A percentile compares a stretch with the other conserved stretches of the same genome.
Conservation (phyloP, 2,113 vertebrate species). For the Macrotus californicus region DNA sequence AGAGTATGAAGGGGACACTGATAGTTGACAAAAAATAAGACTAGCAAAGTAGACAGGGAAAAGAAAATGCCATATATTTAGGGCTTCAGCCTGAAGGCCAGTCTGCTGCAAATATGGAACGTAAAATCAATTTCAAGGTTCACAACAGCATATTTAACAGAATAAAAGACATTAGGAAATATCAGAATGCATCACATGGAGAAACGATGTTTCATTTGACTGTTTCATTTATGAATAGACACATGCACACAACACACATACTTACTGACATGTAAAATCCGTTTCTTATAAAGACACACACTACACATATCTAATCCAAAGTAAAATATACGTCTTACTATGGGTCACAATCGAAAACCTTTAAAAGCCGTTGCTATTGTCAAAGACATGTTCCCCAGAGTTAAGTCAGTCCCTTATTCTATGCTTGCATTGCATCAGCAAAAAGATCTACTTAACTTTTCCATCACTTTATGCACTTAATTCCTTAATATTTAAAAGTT, state of each 20-base stretch:
- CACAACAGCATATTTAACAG: neutral
- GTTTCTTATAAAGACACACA: neutral
- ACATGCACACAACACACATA: neutral
- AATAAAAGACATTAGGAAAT: neutral
- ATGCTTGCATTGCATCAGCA: neutral
- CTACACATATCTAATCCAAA: neutral
- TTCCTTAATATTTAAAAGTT: neutral
- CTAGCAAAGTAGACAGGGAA: neutral
- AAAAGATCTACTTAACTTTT: neutral
- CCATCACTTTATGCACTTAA: neutral
- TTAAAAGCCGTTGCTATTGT: neutral
- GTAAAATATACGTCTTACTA: neutral
- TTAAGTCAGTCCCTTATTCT: neutral
- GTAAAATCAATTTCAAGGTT: neutral
- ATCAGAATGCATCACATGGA: neutral
- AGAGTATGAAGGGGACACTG: neutral
- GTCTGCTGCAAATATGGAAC: neutral
- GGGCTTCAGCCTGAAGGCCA: neutral
- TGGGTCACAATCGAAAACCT: neutral
- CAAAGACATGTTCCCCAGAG: neutral
- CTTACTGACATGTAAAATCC: neutral
- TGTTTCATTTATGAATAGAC: neutral
- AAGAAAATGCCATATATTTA: neutral
- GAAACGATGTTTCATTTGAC: neutral
- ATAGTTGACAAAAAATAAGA: neutral